Conservation (phyloP, 2,888 invertebrate species). For the Luperina testacea region DNA sequence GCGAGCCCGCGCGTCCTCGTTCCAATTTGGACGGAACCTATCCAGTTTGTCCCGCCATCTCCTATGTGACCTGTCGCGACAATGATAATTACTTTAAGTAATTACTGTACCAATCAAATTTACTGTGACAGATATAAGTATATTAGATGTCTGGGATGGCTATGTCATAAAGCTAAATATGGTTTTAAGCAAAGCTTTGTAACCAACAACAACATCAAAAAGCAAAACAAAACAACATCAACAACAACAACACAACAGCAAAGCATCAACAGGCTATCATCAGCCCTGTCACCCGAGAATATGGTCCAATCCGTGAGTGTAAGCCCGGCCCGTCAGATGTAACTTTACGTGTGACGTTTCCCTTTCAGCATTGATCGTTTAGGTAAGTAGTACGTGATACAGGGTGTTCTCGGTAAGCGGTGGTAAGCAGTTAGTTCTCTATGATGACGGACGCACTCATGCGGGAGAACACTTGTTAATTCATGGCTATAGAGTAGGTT, state of each 20-base stretch:
- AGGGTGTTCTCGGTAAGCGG: slow-evolving; percentile 33
- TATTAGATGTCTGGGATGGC: too few species aligned
- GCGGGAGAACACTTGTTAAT: slow-evolving; percentile 49
- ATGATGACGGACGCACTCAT: slow-evolving; percentile 49
- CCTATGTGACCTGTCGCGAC: neutral
- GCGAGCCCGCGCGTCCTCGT: neutral
- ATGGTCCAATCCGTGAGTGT: neutral
- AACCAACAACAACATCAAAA: too few species aligned
- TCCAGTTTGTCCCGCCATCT: neutral
- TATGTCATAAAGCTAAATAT: too few species aligned
- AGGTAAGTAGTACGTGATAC: slow-evolving; percentile 50
- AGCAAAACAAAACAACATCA: too few species aligned
- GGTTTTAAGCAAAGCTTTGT: neutral
- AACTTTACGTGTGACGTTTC: slow-evolving; percentile 34
- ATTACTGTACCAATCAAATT: neutral
- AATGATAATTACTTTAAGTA: neutral
- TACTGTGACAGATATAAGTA: neutral
- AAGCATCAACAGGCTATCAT: neutral
- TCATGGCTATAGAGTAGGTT: slow-evolving; percentile 43
- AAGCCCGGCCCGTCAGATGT: neutral
- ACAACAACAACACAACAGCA: too few species aligned
- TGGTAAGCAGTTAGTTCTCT: slow-evolving; percentile 43
- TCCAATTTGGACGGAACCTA: neutral
- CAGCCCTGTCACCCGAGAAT: neutral
- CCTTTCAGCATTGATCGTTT: slow-evolving; percentile 45